These are phyloP conservation scores for Teleogryllus oceanicus DNA, from an alignment of 2,888 invertebrate genomes.

Conservation along the genomic window DNA sequence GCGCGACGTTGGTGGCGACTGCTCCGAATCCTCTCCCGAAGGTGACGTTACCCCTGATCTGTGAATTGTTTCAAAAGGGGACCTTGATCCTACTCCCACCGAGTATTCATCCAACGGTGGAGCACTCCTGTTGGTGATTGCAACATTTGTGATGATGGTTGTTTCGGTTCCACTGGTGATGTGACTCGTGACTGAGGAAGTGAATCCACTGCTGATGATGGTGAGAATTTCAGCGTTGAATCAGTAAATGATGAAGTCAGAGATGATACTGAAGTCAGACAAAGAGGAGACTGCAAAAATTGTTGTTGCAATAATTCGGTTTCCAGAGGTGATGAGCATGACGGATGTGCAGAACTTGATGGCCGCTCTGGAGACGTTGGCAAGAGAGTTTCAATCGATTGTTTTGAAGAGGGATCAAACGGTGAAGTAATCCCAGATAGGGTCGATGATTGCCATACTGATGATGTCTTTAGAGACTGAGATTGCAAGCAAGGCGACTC, in stretches of 20 bases:
- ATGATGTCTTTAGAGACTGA: background rate
- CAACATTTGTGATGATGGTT: background rate
- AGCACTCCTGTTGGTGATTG: background rate
- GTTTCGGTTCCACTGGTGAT: background rate
- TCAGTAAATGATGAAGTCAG: background rate
- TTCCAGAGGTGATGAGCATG: background rate
- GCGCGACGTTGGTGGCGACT: no score
- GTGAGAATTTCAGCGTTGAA: background rate
- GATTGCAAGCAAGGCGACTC: background rate
- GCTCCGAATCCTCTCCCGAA: no score
- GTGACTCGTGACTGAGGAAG: background rate
- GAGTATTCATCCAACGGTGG: no score
- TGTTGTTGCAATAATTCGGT: background rate
- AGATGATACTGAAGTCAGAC: background rate
- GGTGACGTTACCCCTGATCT: no score
- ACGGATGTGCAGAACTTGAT: background rate
- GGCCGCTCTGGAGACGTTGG: background rate
- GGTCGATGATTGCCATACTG: background rate
- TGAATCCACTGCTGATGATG: background rate
- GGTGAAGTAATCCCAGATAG: background rate
- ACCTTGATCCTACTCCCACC: no score
- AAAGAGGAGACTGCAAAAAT: background rate
- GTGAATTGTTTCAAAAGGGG: no score
- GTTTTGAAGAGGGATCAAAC: background rate
- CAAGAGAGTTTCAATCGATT: background rate